A percentile compares a stretch with the other conserved stretches of the same genome.
Conservation (phyloP, 1,140 invertebrate species). For the Brachionus paranguensis region DNA sequence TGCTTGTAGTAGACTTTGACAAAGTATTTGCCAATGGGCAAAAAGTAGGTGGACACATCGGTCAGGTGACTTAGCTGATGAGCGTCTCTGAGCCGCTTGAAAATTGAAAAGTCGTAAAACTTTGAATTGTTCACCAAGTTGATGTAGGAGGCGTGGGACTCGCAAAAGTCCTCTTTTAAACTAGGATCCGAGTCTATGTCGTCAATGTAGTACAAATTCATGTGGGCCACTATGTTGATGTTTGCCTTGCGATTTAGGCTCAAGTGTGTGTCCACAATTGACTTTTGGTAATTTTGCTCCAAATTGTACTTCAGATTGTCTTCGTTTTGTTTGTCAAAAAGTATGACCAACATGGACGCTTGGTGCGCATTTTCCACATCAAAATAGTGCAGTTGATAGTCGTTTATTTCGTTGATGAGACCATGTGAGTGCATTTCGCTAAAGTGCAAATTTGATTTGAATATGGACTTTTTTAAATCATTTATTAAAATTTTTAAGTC, state of each 20-base stretch:
- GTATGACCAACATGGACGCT: neutral
- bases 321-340: conserved; percentile 36
- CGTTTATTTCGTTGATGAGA: conserved; percentile 27
- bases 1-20: conserved; percentile 30
- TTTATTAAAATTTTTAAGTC: neutral
- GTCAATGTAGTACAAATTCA: conserved; percentile 32
- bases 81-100: neutral
- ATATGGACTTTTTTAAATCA: conserved; percentile 18
- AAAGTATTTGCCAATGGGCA: conserved; percentile 36
- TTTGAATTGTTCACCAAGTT: conserved; percentile 18
- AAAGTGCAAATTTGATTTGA: conserved; percentile 14
- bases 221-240: conserved; percentile 23
- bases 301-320: conserved; percentile 22
- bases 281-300: conserved; percentile 27
- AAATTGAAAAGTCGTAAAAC: conserved; percentile 28
- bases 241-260: neutral
- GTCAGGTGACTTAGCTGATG: neutral
- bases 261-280: conserved; percentile 10
- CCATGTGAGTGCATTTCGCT: neutral
- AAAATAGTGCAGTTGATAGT: conserved; percentile 40
- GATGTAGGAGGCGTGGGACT: neutral
- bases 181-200: neutral
- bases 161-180: neutral
- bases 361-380: neutral
- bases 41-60: neutral